Percentiles rank a stretch among this genome's conserved stretches.
Conservation (phyloP, 2,888 invertebrate genomes). For the Ypsolopha sequella region DNA sequence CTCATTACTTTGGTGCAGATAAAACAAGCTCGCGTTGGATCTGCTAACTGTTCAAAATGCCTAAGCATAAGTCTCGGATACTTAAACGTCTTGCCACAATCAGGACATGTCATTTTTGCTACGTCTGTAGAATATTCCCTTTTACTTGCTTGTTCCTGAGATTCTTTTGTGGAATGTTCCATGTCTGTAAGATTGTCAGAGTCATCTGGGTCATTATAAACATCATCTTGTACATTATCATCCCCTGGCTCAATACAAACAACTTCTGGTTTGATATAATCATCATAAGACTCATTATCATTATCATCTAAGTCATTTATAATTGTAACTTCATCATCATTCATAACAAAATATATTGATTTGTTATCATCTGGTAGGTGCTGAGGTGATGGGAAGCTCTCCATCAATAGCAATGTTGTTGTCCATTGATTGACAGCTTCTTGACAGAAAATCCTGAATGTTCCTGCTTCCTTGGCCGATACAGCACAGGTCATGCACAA, state of each 20-base stretch:
- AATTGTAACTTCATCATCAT: constrained; percentile 25
- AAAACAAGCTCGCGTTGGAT: constrained; percentile 39
- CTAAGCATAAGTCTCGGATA: constrained; percentile 31
- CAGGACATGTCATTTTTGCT: constrained; percentile 24
- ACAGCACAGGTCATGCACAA: constrained; percentile 39
- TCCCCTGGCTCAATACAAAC: too few species aligned
- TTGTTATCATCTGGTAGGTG: constrained; percentile 6
- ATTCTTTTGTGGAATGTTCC: too few species aligned
- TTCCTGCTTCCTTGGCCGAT: constrained; percentile 34
- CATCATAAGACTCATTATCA: too few species aligned
- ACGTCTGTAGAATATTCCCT: background rate
- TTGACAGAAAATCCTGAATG: constrained; percentile 37
- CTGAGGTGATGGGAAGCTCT: constrained; percentile 19
- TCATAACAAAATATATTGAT: constrained; percentile 26
- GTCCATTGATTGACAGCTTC: constrained; percentile 34
- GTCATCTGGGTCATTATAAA: too few species aligned
- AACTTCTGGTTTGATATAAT: too few species aligned
- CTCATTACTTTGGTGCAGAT: constrained; percentile 42
- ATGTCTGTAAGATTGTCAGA: too few species aligned
- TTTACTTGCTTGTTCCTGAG: too few species aligned
- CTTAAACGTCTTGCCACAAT: constrained; percentile 37
- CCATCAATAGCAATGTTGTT: constrained; percentile 25
- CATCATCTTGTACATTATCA: too few species aligned
- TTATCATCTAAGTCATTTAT: constrained; percentile 13
- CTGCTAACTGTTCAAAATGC: constrained; percentile 44